These are phyloP conservation scores for Pavo muticus DNA, from an alignment of 2,113 vertebrate genomes.

Conservation along the genomic window DNA sequence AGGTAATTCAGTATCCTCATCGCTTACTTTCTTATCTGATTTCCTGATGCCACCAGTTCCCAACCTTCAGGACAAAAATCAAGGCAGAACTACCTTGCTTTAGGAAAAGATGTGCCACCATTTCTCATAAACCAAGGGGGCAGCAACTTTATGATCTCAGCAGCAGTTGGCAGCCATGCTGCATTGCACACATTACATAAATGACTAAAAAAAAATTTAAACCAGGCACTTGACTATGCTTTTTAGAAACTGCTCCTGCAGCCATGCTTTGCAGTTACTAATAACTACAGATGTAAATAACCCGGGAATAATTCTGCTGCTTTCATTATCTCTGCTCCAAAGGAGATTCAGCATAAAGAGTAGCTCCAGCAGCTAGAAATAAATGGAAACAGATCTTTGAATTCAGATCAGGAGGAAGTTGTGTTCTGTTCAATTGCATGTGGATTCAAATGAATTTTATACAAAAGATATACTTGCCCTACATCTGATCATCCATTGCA, in stretches of 20 bases:
- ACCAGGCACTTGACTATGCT: neutral
- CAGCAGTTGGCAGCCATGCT: neutral
- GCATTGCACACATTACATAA: neutral
- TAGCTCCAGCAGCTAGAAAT: neutral
- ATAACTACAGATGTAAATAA: neutral
- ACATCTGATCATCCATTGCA: neutral
- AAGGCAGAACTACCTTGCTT: neutral
- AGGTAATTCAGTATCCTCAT: neutral
- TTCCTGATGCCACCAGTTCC: neutral
- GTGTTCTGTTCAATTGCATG: neutral
- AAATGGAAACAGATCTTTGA: neutral
- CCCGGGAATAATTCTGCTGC: neutral
- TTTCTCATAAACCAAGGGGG: neutral
- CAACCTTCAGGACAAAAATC: neutral
- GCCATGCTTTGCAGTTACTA: neutral
- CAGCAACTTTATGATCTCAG: neutral
- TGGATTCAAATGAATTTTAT: neutral
- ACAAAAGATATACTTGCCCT: neutral
- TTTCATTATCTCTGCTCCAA: neutral
- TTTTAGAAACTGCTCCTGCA: neutral
- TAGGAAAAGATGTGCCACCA: neutral
- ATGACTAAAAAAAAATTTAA: neutral
- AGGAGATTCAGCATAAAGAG: neutral
- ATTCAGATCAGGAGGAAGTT: neutral
- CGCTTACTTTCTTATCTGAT: constrained; percentile 3